Conservation (phyloP, 1,140 invertebrate species). For the Aphidius ervi region DNA sequence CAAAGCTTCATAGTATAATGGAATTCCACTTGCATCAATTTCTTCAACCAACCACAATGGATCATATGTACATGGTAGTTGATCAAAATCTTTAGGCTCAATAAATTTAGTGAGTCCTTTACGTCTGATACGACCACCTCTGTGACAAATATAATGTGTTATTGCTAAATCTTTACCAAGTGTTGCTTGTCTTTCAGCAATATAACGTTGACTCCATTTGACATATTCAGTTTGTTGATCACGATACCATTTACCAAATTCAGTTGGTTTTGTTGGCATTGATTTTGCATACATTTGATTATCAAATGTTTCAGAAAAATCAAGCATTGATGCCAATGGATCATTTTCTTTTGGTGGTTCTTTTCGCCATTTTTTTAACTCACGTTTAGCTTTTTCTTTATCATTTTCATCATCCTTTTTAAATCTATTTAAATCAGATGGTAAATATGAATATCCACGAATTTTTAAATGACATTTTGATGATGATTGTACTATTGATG, state of each 20-base stretch:
- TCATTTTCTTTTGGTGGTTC: no score
- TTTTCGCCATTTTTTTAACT: constrained; percentile 19
- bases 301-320: neutral
- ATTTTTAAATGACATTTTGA: no score
- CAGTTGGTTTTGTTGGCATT: neutral
- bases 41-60: constrained; percentile 59
- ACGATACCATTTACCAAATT: constrained; percentile 42
- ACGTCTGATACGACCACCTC: constrained; percentile 63
- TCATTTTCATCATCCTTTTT: neutral
- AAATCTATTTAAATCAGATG: no score
- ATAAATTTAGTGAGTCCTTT: constrained; percentile 54
- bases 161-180: constrained; percentile 69
- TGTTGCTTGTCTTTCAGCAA: constrained; percentile 49
- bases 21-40: constrained; percentile 62
- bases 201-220: constrained; percentile 47
- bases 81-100: constrained; percentile 50
- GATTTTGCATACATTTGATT: neutral
- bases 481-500: no score
- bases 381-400: neutral
- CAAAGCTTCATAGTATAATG: constrained; percentile 68
- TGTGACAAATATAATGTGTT: constrained; percentile 67
- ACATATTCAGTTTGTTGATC: constrained; percentile 38
- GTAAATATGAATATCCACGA: no score
- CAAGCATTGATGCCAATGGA: neutral
- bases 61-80: constrained; percentile 58